Percentiles rank a stretch among this genome's conserved stretches.
Conservation (phyloP, 1,140 invertebrate species). For the Drosophila micromelanica region DNA sequence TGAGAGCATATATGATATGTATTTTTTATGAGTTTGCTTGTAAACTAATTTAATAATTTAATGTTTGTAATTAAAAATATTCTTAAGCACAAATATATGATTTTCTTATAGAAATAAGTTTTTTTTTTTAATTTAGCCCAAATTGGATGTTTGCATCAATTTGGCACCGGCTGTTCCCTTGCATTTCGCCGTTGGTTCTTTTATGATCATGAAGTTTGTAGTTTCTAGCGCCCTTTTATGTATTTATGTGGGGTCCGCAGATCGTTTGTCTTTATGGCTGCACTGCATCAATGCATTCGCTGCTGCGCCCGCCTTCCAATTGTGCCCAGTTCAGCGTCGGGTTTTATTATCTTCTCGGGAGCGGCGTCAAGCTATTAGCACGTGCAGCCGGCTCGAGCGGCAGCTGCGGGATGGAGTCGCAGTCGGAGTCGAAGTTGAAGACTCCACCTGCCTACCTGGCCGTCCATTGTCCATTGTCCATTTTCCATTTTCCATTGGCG, state of each 20-base stretch:
- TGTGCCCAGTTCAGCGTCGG: slow-evolving; percentile 6
- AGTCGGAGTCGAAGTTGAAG: not conserved
- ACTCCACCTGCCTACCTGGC: slow-evolving; percentile 33
- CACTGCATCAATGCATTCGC: not conserved
- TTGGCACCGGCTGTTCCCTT: no score
- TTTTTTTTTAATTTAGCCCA: no score
- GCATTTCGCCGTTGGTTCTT: not conserved
- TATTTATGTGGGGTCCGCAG: slow-evolving; percentile 22
- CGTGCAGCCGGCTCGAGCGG: slow-evolving; percentile 11
- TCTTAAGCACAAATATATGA: no score
- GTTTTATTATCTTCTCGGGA: slow-evolving; percentile 33
- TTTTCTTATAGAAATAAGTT: no score
- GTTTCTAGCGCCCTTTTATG: slow-evolving; percentile 5
- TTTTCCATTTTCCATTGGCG: not conserved
- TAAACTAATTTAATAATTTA: no score
- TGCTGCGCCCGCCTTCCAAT: not conserved
- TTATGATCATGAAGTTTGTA: not conserved
- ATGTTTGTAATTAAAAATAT: no score
- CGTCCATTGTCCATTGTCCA: not conserved
- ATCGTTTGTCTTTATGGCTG: slow-evolving; percentile 23
- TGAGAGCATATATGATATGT: no score
- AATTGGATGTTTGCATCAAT: no score
- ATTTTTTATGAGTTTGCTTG: no score
- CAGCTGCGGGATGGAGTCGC: slow-evolving; percentile 29
- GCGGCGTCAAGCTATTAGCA: slow-evolving; percentile 58